Evolutionary conservation across 2,888 invertebrate species (phyloP).

Genomic region (Protodeltote pygarga): DNA sequence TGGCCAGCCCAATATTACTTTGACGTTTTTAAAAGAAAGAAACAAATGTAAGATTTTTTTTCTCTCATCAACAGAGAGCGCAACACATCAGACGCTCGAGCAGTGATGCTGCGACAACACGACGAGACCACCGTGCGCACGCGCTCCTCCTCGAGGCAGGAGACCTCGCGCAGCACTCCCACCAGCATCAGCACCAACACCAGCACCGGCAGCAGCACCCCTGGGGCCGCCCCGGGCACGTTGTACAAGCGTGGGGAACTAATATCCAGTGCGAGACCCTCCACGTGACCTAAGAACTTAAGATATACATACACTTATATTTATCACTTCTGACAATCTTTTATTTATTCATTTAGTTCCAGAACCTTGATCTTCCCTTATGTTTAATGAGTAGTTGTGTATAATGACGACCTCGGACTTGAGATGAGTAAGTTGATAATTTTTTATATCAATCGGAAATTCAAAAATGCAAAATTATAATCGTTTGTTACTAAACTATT

Average conservation of each 20-base stretch:
- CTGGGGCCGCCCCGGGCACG: conserved; percentile 63
- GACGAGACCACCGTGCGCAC: conserved; percentile 86
- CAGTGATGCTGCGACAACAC: conserved; percentile 72
- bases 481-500: too few species aligned
- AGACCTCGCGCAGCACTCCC: conserved; percentile 78
- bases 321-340: conserved; percentile 68
- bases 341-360: conserved; percentile 39
- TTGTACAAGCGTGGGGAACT: conserved; percentile 93
- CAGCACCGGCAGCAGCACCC: neutral
- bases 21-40: too few species aligned
- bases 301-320: conserved; percentile 84
- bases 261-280: conserved; percentile 91
- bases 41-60: too few species aligned
- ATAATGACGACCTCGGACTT: too few species aligned
- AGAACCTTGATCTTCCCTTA: too few species aligned
- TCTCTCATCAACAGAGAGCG: conserved; percentile 74
- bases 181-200: too few species aligned
- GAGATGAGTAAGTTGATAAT: too few species aligned
- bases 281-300: conserved; percentile 74
- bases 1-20: too few species aligned
- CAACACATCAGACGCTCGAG: conserved; percentile 80
- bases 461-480: too few species aligned
- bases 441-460: too few species aligned
- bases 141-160: conserved; percentile 62
- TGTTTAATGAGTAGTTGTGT: too few species aligned